Conservation (phyloP, 2,797 vertebrate species). For the Parotocinclus haroldoi region DNA sequence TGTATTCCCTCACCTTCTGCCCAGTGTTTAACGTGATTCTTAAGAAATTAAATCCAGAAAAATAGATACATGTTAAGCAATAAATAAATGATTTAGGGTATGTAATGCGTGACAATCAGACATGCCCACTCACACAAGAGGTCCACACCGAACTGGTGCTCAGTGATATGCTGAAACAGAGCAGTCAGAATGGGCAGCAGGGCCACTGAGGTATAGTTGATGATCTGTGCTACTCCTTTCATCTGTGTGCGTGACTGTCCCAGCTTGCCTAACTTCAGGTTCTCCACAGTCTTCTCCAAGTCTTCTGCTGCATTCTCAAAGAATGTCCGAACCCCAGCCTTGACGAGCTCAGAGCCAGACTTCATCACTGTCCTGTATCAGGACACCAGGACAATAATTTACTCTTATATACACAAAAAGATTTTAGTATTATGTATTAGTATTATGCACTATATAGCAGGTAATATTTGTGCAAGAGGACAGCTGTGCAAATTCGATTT, state of each 20-base stretch:
- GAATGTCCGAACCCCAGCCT: conserved; percentile 86
- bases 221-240: conserved; percentile 92
- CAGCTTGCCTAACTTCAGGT: conserved; percentile 94
- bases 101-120: too few species aligned
- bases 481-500: too few species aligned
- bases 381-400: not conserved
- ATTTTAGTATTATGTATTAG: too few species aligned
- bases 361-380: conserved; percentile 89
- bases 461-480: too few species aligned
- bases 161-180: conserved; percentile 89
- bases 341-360: conserved; percentile 93
- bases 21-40: too few species aligned
- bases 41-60: too few species aligned
- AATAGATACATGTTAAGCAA: too few species aligned
- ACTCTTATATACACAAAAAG: not conserved
- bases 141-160: conserved; percentile 83
- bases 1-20: not conserved
- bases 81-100: too few species aligned
- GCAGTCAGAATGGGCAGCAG: conserved; percentile 90
- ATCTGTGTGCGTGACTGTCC: conserved; percentile 94
- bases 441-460: too few species aligned
- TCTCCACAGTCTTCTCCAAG: conserved; percentile 91
- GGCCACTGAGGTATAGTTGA: conserved; percentile 91
- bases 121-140: conserved; percentile 80
- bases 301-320: conserved; percentile 97